phyloP scores from a whole-genome alignment of 2,888 invertebrate genomes.

The Drosophila bunnanda region DNA sequence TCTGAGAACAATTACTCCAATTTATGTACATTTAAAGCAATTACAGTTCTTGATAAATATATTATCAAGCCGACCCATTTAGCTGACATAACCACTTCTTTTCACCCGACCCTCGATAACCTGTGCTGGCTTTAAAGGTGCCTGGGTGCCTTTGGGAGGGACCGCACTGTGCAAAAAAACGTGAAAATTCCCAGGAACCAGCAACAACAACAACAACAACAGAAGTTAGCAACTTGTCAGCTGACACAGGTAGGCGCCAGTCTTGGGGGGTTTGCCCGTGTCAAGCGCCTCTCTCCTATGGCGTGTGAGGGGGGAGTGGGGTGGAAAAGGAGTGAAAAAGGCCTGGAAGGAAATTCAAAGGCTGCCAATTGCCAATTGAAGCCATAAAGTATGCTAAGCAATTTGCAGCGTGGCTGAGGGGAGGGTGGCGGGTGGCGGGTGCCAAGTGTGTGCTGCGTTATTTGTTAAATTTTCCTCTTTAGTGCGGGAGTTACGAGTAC shows the following conservation, averaged over 20 bases:
- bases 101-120: constrained; percentile 1
- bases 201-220: constrained; percentile 42
- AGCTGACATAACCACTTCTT: background rate
- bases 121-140: constrained; percentile 1
- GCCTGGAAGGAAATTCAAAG: constrained; percentile 70
- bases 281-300: constrained; percentile 15
- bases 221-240: constrained; percentile 77
- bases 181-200: constrained; percentile 18
- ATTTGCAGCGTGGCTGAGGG: constrained; percentile 49
- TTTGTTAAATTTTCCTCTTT: constrained; percentile 73
- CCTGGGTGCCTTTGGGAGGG: background rate
- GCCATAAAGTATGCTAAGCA: constrained; percentile 81
- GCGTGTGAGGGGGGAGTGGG: constrained; percentile 9
- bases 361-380: constrained; percentile 80
- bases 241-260: constrained; percentile 77
- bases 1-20: background rate
- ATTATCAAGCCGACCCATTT: background rate
- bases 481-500: constrained; percentile 7
- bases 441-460: constrained; percentile 46
- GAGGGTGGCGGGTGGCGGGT: background rate
- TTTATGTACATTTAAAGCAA: background rate
- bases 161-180: constrained; percentile 16
- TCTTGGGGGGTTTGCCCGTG: constrained; percentile 28
- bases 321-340: constrained; percentile 6
- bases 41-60: background rate